Evolutionary conservation across 1,140 invertebrate genomes (phyloP).

Genomic region (Diachasmimorpha longicaudata): DNA sequence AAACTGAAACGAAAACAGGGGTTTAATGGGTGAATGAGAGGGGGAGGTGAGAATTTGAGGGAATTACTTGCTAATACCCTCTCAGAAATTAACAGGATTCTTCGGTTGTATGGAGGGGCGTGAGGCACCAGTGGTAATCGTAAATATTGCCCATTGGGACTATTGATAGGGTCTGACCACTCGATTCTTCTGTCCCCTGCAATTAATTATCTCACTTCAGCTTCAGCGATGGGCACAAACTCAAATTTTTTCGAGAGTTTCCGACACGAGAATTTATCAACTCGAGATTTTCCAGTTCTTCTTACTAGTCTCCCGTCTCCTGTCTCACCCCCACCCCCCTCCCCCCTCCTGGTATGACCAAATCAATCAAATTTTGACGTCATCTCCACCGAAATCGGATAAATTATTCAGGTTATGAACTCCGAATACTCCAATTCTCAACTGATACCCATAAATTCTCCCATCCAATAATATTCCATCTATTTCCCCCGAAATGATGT

Average conservation of each 20-base stretch:
- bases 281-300: no score
- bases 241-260: no score
- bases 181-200: no score
- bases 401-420: no score
- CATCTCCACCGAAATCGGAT: no score
- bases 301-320: no score
- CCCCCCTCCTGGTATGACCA: no score
- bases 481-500: background rate
- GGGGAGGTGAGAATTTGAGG: background rate
- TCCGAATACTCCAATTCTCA: background rate
- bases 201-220: background rate
- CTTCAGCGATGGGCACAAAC: no score
- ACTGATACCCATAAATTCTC: background rate
- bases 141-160: background rate
- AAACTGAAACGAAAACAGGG: background rate
- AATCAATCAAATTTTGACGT: no score
- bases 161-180: no score
- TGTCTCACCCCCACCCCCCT: no score
- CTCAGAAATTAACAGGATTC: background rate
- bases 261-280: no score
- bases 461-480: background rate
- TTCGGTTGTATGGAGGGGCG: background rate
- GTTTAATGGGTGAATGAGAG: background rate
- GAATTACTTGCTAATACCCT: background rate
- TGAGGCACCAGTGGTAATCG: background rate